Conservation (phyloP, 2,113 vertebrate genomes). For the Ramphastos sulfuratus region DNA sequence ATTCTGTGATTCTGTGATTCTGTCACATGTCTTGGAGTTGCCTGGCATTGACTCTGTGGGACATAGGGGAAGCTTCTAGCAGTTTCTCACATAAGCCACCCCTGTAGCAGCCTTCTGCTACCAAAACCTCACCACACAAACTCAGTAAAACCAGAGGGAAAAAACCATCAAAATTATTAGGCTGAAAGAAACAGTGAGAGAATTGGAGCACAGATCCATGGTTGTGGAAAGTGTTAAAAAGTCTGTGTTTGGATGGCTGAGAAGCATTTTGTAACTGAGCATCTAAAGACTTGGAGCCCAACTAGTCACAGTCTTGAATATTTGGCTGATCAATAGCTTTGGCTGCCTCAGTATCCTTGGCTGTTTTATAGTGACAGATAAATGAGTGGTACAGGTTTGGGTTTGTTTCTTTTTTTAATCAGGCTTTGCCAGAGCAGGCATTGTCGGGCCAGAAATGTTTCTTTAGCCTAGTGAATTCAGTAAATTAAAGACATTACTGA, state of each 20-base stretch:
- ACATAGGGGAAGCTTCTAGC: too few species aligned
- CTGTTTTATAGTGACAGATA: neutral
- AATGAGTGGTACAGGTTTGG: neutral
- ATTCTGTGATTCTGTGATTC: too few species aligned
- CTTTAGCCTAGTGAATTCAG: neutral
- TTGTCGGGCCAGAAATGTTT: neutral
- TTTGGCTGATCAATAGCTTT: neutral
- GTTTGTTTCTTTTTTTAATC: neutral
- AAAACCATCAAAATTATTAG: neutral
- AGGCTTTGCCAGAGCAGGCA: neutral
- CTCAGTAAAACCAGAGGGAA: neutral
- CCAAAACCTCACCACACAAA: neutral
- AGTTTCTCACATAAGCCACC: too few species aligned
- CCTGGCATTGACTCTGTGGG: too few species aligned
- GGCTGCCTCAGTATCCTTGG: neutral
- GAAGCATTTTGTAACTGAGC: constrained; percentile 3
- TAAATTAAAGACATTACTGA: constrained; percentile 19
- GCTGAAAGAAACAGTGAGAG: neutral
- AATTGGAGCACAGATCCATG: neutral
- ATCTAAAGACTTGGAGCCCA: neutral
- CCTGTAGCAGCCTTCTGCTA: too few species aligned
- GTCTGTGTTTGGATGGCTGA: neutral
- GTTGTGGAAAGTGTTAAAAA: constrained; percentile 23
- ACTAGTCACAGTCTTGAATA: neutral
- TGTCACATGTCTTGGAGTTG: too few species aligned